Evolutionary conservation across 2,797 vertebrate genomes (phyloP).

Genomic region (Pseudomugil gertrudae): DNA sequence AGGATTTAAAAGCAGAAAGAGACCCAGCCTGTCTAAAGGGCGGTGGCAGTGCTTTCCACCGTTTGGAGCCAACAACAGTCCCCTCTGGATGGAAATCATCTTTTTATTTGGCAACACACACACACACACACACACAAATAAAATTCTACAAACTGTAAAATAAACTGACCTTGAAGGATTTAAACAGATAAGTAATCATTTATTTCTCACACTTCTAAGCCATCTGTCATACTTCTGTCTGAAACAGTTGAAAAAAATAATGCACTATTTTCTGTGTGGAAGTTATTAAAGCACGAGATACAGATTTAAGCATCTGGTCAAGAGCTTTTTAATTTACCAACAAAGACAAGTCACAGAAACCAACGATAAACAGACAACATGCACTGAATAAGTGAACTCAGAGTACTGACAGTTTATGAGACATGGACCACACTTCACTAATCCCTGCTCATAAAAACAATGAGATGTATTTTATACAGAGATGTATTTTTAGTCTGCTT

Average conservation of each 20-base stretch:
- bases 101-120: no score
- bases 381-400: not conserved
- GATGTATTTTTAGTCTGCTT: constrained; percentile 1
- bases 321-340: not conserved
- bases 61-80: no score
- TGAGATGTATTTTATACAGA: not conserved
- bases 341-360: not conserved
- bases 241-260: not conserved
- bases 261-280: not conserved
- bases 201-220: not conserved
- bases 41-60: no score
- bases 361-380: not conserved
- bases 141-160: not conserved
- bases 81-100: no score
- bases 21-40: no score
- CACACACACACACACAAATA: not conserved
- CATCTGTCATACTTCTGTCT: constrained; percentile 10
- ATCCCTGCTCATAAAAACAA: not conserved
- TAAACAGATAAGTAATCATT: not conserved
- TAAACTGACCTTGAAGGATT: not conserved
- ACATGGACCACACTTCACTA: not conserved
- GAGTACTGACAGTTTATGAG: not conserved
- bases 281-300: not conserved
- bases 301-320: not conserved
- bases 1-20: no score